Evolutionary conservation across 2,113 vertebrate genomes (phyloP).

Genomic region (Aepyceros melampus): DNA sequence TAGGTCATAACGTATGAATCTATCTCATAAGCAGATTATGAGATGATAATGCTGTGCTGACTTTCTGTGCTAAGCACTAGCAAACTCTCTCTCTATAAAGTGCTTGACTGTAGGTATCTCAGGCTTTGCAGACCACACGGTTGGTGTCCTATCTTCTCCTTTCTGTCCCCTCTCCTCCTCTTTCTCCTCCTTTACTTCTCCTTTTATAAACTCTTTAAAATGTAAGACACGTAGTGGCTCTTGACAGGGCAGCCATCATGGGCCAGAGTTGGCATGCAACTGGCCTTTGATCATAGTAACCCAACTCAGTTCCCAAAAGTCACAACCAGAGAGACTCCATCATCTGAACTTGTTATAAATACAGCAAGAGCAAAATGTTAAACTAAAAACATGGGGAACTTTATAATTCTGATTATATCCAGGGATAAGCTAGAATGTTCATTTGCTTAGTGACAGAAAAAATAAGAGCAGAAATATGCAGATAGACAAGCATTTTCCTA

Average conservation of each 20-base stretch:
- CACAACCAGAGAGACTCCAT: background rate
- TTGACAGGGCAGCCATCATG: too few relatives aligned
- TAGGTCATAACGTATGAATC: background rate
- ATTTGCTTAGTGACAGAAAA: background rate
- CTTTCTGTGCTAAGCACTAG: background rate
- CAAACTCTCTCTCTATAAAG: background rate
- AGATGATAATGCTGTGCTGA: background rate
- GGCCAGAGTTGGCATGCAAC: background rate
- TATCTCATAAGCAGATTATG: background rate
- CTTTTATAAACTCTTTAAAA: background rate
- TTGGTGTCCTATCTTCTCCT: background rate
- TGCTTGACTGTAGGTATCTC: background rate
- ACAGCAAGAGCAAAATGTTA: background rate
- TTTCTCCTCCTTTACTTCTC: background rate
- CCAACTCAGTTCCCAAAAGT: background rate
- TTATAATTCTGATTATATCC: background rate
- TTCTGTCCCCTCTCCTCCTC: too few relatives aligned
- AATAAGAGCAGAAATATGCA: background rate
- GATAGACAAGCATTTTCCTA: background rate
- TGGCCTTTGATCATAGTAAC: background rate
- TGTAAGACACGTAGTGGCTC: background rate
- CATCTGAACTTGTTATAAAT: background rate
- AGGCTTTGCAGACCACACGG: background rate
- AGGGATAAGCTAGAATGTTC: background rate
- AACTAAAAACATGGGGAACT: background rate